Evolutionary conservation across 2,888 invertebrate species (phyloP).

Genomic region (Rotaria sp.): DNA sequence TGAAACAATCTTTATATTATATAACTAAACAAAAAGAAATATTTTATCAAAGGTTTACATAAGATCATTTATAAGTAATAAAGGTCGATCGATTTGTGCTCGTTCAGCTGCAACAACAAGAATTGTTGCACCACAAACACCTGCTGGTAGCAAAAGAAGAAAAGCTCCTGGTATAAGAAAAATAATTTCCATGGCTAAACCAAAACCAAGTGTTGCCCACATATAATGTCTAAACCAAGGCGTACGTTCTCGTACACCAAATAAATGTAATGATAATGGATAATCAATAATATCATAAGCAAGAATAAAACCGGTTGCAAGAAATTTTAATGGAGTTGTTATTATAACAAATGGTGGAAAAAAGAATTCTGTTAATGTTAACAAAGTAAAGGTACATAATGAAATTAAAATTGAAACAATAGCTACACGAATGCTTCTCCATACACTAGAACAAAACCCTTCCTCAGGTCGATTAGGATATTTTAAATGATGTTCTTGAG

Average conservation of each 20-base stretch:
- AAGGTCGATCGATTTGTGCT: neutral
- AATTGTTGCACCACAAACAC: neutral
- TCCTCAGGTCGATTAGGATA: conserved; percentile 11
- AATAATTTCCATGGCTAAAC: neutral
- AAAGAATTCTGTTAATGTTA: neutral
- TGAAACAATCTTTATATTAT: too few relatives aligned
- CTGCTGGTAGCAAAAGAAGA: neutral
- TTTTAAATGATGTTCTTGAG: neutral
- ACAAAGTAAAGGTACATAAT: neutral
- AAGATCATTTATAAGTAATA: neutral
- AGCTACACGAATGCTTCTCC: neutral
- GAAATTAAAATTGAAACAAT: neutral
- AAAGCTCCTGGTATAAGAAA: neutral
- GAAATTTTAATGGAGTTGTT: neutral
- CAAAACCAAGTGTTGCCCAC: neutral
- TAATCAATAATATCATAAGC: conserved; percentile 10
- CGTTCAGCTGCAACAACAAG: neutral
- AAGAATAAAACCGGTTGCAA: neutral
- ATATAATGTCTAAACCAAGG: neutral
- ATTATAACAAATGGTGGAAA: neutral
- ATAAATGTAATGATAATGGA: neutral
- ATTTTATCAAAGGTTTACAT: too few relatives aligned
- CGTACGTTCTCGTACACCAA: neutral
- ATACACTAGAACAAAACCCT: neutral
- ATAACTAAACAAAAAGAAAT: too few relatives aligned